Evolutionary conservation across 1,140 invertebrate genomes (phyloP).

Genomic region (Drosophila chauvacae): DNA sequence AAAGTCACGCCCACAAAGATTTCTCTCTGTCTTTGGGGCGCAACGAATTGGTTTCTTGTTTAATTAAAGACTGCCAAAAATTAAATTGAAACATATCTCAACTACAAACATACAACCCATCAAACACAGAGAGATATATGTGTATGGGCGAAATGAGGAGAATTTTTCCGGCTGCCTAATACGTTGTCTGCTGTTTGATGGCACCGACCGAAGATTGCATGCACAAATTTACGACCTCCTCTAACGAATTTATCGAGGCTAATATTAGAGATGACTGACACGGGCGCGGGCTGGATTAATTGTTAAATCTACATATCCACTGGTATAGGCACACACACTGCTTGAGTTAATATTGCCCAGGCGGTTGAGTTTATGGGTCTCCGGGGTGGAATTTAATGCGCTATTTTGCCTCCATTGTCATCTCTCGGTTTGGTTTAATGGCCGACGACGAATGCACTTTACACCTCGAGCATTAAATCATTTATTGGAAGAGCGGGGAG

Average conservation of each 20-base stretch:
- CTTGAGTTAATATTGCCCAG: conserved; percentile 10
- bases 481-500: conserved; percentile 18
- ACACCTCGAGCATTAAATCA: conserved; percentile 61
- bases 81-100: conserved; percentile 31
- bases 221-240: conserved; percentile 49
- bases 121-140: neutral
- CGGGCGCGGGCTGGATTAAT: conserved; percentile 38
- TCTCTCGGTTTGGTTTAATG: conserved; percentile 36
- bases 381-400: conserved; percentile 46
- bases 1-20: conserved; percentile 24
- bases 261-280: conserved; percentile 62
- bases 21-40: neutral
- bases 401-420: conserved; percentile 38
- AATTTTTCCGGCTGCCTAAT: conserved; percentile 14
- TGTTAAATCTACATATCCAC: conserved; percentile 39
- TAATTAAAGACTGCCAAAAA: conserved; percentile 39
- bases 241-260: conserved; percentile 57
- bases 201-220: conserved; percentile 21
- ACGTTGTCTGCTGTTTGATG: conserved; percentile 12
- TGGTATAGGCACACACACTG: conserved; percentile 5
- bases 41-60: conserved; percentile 28
- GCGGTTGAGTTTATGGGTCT: conserved; percentile 32
- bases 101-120: conserved; percentile 8
- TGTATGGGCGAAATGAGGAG: neutral
- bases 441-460: conserved; percentile 46